These are phyloP conservation scores for Petrosia ficiformis DNA, from an alignment of 37 sponge, comb jelly and placozoan species.

Conservation along the genomic window DNA sequence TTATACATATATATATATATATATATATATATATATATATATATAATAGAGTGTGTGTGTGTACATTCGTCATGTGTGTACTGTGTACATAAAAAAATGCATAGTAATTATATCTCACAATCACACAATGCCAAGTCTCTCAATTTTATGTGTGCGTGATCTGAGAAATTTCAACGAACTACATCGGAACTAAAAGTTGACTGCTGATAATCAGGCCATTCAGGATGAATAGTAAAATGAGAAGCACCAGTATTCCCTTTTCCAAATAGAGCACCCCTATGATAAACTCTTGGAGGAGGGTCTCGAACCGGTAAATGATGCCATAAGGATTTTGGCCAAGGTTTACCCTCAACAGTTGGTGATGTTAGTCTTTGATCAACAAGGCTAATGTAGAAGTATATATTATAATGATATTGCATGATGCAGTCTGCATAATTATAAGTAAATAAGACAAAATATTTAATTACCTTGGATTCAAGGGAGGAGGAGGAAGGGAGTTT, in stretches of 20 bases:
- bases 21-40: too few species aligned
- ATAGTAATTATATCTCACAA: too few species aligned
- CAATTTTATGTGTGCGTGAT: too few species aligned
- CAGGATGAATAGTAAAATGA: slow-evolving; percentile 85
- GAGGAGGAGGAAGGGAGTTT: background rate
- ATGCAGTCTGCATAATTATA: too few species aligned
- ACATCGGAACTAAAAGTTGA: background rate
- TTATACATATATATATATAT: too few species aligned
- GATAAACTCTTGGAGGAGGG: slow-evolving; percentile 81
- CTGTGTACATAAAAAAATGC: too few species aligned
- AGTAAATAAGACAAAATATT: too few species aligned
- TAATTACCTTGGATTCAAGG: background rate
- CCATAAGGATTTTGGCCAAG: slow-evolving; percentile 62
- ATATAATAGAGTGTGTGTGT: too few species aligned
- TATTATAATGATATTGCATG: background rate
- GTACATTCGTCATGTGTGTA: too few species aligned
- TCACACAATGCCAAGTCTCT: too few species aligned
- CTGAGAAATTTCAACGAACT: slow-evolving; percentile 8
- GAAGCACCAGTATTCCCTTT: slow-evolving; percentile 46
- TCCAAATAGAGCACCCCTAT: slow-evolving; percentile 77
- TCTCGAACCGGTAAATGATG: slow-evolving; percentile 70
- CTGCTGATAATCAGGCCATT: slow-evolving; percentile 81
- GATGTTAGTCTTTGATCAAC: background rate
- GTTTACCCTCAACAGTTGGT: slow-evolving; percentile 13
- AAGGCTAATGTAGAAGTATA: background rate